Evolutionary conservation across 2,797 vertebrate genomes (phyloP), one percentile per base, ranked within the genome.

Genomic region (Gobionotothen gibberifrons): DNA sequence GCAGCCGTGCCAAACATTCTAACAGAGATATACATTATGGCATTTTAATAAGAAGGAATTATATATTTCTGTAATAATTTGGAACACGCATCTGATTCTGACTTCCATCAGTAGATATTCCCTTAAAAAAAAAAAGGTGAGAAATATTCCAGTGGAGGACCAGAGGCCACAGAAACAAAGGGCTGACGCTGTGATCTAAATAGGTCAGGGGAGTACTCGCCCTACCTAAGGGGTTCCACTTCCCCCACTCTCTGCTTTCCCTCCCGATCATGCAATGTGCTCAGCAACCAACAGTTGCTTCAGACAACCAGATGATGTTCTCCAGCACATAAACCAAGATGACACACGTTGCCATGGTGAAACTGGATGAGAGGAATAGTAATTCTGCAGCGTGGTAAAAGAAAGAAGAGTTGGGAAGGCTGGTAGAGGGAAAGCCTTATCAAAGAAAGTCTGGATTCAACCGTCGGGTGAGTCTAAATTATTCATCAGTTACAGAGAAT

Each of bases 291-390:
- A 92, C 87, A 86, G 86, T 90, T 84, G 84, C 90, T 89, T 90
- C 79, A 90, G 82, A 92, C 83, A 78, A 87, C 74, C 79, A 90
- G 87, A 92, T 86, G 81, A 90, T 81, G 81, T 82, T 82, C 82
- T 88, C 78, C 40, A n/a, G 76, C 81, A 61, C 82, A 88, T 86
- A 83, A 91, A 88, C 74, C 76, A 29, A 73, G 72, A 85, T 88
- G 92, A 84, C 91, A 87, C 64, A 8, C 43, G 83, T 92, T 90
- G 89, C 89, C 88, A 92, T 94, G 87, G 92, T 84, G 90, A 93
- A 82, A 47, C 48, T 40, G 85, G 86, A 90, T 82, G 82, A 79
- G 85, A 78, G 81, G 81, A 87, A 82, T 57, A 76, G 83, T 64
- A 60, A 84, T 88, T 87, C 71, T 81, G 76, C 72, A 72, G 60